phyloP scores from a whole-genome alignment of 2,888 invertebrate genomes.

The Tenthredo notha region DNA sequence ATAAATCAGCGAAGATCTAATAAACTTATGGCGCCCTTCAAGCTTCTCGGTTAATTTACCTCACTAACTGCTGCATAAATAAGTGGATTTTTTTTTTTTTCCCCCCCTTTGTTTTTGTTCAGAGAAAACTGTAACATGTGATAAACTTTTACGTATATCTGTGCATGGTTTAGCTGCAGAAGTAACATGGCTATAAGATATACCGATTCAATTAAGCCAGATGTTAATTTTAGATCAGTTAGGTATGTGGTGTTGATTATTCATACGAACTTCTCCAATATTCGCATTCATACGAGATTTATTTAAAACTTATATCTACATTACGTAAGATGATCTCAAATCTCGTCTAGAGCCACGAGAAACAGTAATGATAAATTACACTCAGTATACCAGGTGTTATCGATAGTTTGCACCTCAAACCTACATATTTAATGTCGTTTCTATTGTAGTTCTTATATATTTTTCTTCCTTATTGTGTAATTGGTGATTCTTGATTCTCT shows the following conservation, averaged over 20 bases:
- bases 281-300: background rate
- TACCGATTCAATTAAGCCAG: background rate
- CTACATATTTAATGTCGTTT: background rate
- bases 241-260: background rate
- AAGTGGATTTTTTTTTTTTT: background rate
- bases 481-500: background rate
- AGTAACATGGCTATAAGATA: background rate
- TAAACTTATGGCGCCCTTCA: background rate
- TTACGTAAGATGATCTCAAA: slow-evolving; percentile 20
- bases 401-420: background rate
- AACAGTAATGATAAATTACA: background rate
- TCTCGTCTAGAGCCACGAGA: background rate
- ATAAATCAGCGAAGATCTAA: background rate
- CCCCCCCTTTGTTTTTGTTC: too few relatives aligned
- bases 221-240: background rate
- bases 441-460: background rate
- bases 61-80: background rate
- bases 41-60: background rate
- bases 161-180: too few relatives aligned
- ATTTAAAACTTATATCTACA: background rate
- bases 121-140: slow-evolving; percentile 5
- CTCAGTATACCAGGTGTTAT: background rate
- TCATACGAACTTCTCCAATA: background rate
- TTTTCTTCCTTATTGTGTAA: background rate
- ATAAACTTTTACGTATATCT: background rate